Base-by-base conservation (phyloP, 2,113 vertebrate species). In the Ramphastos sulfuratus region DNA sequence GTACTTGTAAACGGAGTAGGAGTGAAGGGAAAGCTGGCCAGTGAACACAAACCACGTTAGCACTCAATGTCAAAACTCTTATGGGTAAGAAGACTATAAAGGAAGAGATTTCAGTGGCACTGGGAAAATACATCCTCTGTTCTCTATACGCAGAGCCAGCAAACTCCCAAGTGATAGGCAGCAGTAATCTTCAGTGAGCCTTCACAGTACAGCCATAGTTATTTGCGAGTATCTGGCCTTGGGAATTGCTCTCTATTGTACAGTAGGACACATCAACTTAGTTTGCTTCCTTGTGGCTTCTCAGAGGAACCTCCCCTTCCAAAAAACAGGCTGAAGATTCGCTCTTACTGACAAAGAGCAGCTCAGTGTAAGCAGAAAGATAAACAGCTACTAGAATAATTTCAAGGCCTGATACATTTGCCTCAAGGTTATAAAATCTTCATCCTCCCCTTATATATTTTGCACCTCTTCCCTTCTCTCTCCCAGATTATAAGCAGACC, bases 21-120 rank as follows among this genome's bases (percentile, higher is more conserved):
- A 46, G 46, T 72, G 42, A 83, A 80, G 19, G 39, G 65, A 81
- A 78, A 81, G 31, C 2, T 79, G 39, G 28, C 56, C 27, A 79
- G 35, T 28, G 37, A 76, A 94, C 81, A 31, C 4, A 9, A 89
- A 66, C 30, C 28, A 9, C 7, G 9, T 54, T 83, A 87, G 48
- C 44, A 82, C 35, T 5, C 56, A 95, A 77, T 88, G 81, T 86
- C 85, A 95, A 96, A 95, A 13, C 28, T 96, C 88, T 93, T 92
- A 91, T 39, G 42, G 71, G 91, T 85, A 95, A 87, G 74, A 89
- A 89, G 95, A 54, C 87, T 82, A 61, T 1, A 19, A 85, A 88
- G 82, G 54, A 83, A 72, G 23, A 63, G 27, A 77, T 48, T 85
- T 95, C 63, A 80, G 37, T 8, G 24, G 58, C 20, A 8, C 63